A percentile compares a stretch with the other conserved stretches of the same genome.
Conservation (phyloP, 2,797 vertebrate genomes). For the Cheirogaleus major region DNA sequence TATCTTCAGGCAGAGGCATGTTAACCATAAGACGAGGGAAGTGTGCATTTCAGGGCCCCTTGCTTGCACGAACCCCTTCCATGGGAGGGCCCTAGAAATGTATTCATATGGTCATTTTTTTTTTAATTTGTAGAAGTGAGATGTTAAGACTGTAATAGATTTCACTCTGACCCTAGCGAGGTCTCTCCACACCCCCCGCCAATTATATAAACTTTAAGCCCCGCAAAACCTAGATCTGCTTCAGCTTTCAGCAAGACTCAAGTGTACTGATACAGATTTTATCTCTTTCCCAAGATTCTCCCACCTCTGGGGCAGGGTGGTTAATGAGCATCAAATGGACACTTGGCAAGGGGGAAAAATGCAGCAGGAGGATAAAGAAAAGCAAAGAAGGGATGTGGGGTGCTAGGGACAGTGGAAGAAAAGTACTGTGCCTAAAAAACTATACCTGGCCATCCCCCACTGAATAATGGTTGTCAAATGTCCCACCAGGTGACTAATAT, state of each 20-base stretch:
- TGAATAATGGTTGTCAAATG: rapidly evolving
- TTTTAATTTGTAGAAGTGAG: not conserved
- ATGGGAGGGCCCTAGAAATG: not conserved
- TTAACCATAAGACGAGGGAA: not conserved
- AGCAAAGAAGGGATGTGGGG: not conserved
- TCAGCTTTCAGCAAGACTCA: not conserved
- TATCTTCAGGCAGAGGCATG: not conserved
- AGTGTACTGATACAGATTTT: not conserved
- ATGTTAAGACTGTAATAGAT: not conserved
- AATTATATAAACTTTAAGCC: not conserved
- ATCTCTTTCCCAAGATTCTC: not conserved
- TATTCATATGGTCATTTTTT: not conserved
- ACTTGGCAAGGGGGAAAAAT: not conserved
- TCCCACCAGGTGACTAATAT: not conserved
- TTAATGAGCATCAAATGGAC: not conserved
- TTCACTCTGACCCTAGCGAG: not conserved
- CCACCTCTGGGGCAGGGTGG: not conserved
- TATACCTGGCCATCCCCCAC: rapidly evolving
- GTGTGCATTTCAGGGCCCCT: not conserved
- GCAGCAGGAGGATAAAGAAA: not conserved
- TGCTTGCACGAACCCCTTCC: not conserved
- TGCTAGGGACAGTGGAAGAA: too few species aligned
- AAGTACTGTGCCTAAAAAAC: not conserved
- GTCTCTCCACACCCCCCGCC: not conserved
- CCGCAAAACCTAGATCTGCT: not conserved